Percentiles rank a stretch among this genome's conserved stretches.
phyloP scores from a whole-genome alignment of 2,113 vertebrate genomes.

The Myotis brandtii region DNA sequence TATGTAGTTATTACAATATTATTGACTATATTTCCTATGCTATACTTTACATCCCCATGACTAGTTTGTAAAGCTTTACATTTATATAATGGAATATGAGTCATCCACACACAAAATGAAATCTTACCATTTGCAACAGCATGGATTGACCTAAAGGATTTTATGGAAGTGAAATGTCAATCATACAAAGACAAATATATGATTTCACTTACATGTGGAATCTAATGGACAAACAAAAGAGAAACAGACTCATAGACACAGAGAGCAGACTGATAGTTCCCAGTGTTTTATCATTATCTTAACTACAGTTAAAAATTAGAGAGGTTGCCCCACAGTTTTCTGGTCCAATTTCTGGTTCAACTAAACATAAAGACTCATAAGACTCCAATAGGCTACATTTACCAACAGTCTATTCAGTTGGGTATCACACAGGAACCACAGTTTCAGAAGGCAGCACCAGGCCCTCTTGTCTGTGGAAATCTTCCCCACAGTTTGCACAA shows the following conservation, averaged over 20 bases:
- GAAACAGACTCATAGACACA: neutral
- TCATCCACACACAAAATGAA: neutral
- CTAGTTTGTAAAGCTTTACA: neutral
- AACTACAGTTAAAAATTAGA: constrained; percentile 38
- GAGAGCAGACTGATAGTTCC: neutral
- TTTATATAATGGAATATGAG: neutral
- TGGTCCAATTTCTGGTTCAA: neutral
- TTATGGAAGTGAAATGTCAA: neutral
- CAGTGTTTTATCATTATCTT: neutral
- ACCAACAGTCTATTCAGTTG: neutral
- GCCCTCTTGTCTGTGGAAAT: neutral
- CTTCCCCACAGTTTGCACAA: neutral
- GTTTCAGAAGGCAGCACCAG: neutral
- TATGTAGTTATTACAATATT: neutral
- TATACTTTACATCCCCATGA: neutral
- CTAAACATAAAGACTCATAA: neutral
- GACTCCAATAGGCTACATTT: neutral
- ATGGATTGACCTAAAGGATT: neutral
- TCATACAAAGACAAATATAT: neutral
- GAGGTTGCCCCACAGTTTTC: neutral
- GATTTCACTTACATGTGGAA: neutral
- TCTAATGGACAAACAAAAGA: neutral
- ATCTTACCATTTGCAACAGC: neutral
- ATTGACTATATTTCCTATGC: neutral
- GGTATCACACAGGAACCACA: neutral